These are phyloP conservation scores for Leucania comma DNA, from an alignment of 2,888 invertebrate genomes.

Conservation along the genomic window DNA sequence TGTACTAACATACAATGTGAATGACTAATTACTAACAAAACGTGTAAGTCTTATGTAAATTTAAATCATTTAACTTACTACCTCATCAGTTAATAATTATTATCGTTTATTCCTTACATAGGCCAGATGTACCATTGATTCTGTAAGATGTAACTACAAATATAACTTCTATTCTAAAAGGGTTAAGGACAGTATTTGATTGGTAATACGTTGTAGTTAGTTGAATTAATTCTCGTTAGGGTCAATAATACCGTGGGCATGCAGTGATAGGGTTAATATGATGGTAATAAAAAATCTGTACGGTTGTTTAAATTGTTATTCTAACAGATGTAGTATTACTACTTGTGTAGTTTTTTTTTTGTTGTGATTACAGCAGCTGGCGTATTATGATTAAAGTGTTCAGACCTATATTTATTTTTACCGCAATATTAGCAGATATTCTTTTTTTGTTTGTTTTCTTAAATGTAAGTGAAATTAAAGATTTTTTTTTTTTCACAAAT, in stretches of 20 bases:
- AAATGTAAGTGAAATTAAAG: too few relatives aligned
- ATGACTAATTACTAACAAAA: constrained; percentile 52
- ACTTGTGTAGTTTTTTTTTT: constrained; percentile 1
- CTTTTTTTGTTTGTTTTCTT: too few relatives aligned
- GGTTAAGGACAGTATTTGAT: constrained; percentile 18
- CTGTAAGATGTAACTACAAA: neutral
- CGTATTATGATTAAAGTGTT: neutral
- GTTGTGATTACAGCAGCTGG: constrained; percentile 40
- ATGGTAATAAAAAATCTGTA: constrained; percentile 49
- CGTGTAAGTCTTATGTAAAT: constrained; percentile 45
- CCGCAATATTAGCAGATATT: neutral
- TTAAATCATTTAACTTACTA: constrained; percentile 43
- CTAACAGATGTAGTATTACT: constrained; percentile 52
- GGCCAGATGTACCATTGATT: constrained; percentile 45
- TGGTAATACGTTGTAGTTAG: constrained; percentile 1
- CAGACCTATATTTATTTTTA: neutral
- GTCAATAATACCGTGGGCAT: constrained; percentile 50
- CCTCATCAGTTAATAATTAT: constrained; percentile 52
- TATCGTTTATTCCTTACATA: constrained; percentile 35
- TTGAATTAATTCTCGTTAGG: constrained; percentile 41
- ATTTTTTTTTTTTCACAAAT: too few relatives aligned
- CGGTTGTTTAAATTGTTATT: constrained; percentile 37
- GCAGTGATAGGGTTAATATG: constrained; percentile 61
- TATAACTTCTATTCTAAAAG: neutral
- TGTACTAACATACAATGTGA: constrained; percentile 31